Evolutionary conservation across 1,140 invertebrate species (phyloP).

Genomic region (Ridgeia piscesae): DNA sequence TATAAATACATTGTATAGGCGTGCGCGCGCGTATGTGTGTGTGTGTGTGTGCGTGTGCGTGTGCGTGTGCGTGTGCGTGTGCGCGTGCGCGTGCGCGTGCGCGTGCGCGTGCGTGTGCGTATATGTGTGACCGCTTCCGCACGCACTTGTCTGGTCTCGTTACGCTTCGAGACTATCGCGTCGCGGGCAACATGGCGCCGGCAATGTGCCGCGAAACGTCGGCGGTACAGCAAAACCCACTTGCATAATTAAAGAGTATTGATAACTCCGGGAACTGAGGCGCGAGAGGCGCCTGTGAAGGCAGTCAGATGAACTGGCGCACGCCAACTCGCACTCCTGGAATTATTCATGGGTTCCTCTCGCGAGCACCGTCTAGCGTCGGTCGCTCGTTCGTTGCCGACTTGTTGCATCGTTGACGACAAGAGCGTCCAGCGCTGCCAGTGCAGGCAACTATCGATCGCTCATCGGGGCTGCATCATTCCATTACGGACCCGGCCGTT

Average conservation of each 20-base stretch:
- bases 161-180: too few relatives aligned
- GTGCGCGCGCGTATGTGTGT: too few relatives aligned
- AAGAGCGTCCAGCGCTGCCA: neutral
- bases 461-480: neutral
- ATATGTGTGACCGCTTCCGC: too few relatives aligned
- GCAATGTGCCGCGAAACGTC: neutral
- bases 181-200: neutral
- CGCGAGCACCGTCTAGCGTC: neutral
- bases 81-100: too few relatives aligned
- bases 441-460: neutral
- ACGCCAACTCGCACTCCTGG: neutral
- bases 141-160: too few relatives aligned
- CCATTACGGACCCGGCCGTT: neutral
- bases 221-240: neutral
- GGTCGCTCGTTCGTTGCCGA: too few relatives aligned
- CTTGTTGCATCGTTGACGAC: neutral
- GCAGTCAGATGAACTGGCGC: neutral
- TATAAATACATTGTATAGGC: too few relatives aligned
- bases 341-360: neutral
- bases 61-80: too few relatives aligned
- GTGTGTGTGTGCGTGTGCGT: too few relatives aligned
- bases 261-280: neutral
- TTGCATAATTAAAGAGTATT: constrained; percentile 1
- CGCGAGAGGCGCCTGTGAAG: neutral
- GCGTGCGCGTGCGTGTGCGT: too few relatives aligned